Percentiles rank a stretch among this genome's conserved stretches.
Conservation (phyloP, 2,797 vertebrate species). For the Halcyon smyrnensis region DNA sequence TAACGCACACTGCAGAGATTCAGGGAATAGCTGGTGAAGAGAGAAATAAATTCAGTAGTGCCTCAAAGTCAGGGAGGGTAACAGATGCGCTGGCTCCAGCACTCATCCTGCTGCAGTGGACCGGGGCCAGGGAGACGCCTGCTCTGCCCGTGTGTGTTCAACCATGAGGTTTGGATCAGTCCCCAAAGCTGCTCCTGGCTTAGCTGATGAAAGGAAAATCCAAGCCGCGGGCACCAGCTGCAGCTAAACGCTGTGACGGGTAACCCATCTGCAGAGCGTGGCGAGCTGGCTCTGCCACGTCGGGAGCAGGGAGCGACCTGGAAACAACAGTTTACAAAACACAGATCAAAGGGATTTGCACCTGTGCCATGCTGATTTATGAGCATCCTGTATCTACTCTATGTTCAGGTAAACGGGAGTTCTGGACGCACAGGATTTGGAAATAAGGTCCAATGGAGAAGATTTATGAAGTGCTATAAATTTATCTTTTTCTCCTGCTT, state of each 20-base stretch:
- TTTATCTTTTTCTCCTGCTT: background rate
- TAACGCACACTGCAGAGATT: background rate
- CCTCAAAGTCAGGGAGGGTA: background rate
- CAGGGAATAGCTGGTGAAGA: background rate
- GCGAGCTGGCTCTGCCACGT: background rate
- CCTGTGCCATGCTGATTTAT: background rate
- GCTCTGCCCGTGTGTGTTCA: background rate
- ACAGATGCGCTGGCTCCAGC: constrained; percentile 44
- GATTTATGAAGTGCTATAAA: background rate
- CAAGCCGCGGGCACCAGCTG: background rate
- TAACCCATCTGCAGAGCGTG: background rate
- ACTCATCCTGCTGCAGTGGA: background rate
- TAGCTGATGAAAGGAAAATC: background rate
- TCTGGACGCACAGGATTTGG: background rate
- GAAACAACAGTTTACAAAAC: background rate
- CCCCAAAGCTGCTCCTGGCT: background rate
- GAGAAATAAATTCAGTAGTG: background rate
- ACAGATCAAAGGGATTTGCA: background rate
- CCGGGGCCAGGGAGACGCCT: background rate
- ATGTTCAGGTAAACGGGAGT: fast-evolving
- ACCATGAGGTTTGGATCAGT: background rate
- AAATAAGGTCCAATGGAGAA: background rate
- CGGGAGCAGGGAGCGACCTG: background rate
- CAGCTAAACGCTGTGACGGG: background rate
- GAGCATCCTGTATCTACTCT: background rate